Evolutionary conservation across 2,113 vertebrate genomes (phyloP).

Genomic region (Chunga burmeisteri): DNA sequence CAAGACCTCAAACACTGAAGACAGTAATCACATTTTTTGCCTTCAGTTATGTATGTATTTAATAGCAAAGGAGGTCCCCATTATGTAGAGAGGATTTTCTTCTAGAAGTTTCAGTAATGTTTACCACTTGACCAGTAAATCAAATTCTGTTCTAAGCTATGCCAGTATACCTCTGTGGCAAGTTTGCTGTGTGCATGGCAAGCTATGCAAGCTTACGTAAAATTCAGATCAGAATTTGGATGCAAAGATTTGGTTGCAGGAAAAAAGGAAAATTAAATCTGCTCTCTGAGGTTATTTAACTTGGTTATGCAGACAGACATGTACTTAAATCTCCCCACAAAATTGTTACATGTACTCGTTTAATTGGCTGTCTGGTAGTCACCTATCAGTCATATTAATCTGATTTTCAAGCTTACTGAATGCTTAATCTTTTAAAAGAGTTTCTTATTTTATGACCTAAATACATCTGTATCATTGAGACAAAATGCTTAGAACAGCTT

Average conservation of each 20-base stretch:
- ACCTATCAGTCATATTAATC: background rate
- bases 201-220: accelerated
- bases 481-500: background rate
- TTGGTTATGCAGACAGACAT: background rate
- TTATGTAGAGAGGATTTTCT: background rate
- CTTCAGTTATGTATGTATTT: background rate
- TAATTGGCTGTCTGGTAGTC: constrained; percentile 36
- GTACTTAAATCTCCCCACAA: background rate
- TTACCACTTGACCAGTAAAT: background rate
- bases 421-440: constrained; percentile 4
- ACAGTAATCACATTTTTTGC: background rate
- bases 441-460: constrained; percentile 1
- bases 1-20: background rate
- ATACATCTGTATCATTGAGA: background rate
- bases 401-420: constrained; percentile 6
- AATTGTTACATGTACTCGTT: background rate
- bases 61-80: background rate
- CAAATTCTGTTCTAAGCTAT: background rate
- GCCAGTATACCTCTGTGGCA: background rate
- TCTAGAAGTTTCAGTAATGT: background rate
- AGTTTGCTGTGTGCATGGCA: background rate
- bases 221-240: background rate
- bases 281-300: background rate
- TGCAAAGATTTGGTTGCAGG: background rate
- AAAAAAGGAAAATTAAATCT: background rate